Conservation (phyloP, 1,140 invertebrate genomes). For the Neodiprion lecontei region DNA sequence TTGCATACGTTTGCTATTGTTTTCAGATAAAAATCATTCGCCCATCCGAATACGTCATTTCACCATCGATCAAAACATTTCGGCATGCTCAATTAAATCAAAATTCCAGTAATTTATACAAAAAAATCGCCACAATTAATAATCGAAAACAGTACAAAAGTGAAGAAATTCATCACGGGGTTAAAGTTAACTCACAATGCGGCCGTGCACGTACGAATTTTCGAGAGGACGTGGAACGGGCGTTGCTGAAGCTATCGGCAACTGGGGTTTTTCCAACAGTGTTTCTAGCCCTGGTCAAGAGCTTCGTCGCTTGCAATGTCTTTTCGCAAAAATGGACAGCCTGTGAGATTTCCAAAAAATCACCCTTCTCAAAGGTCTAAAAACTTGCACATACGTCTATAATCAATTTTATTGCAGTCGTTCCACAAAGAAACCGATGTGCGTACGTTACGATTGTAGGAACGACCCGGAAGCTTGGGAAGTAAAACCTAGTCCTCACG, state of each 20-base stretch:
- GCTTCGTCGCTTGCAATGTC: conserved; percentile 42
- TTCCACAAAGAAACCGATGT: conserved; percentile 26
- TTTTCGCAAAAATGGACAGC: conserved; percentile 45
- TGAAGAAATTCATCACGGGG: too few species aligned
- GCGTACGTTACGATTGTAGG: conserved; percentile 37
- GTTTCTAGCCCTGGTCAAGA: conserved; percentile 43
- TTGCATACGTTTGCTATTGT: neutral
- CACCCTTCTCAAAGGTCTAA: neutral
- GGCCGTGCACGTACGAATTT: conserved; percentile 38
- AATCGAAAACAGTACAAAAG: neutral
- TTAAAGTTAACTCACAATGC: neutral
- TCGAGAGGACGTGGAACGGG: conserved; percentile 44
- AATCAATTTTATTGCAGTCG: conserved; percentile 31
- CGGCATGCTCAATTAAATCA: neutral
- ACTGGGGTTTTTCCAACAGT: conserved; percentile 54
- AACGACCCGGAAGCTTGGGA: conserved; percentile 44
- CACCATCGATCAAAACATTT: neutral
- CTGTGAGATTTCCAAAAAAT: conserved; percentile 36
- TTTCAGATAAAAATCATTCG: neutral
- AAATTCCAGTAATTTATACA: neutral
- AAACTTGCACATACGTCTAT: neutral
- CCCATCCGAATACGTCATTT: neutral
- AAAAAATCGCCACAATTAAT: neutral
- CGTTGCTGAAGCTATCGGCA: conserved; percentile 51
- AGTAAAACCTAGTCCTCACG: conserved; percentile 44